These are phyloP conservation scores for Heliopora coerulea DNA, from an alignment of 92 coral and sea anemone species.

Conservation along the genomic window DNA sequence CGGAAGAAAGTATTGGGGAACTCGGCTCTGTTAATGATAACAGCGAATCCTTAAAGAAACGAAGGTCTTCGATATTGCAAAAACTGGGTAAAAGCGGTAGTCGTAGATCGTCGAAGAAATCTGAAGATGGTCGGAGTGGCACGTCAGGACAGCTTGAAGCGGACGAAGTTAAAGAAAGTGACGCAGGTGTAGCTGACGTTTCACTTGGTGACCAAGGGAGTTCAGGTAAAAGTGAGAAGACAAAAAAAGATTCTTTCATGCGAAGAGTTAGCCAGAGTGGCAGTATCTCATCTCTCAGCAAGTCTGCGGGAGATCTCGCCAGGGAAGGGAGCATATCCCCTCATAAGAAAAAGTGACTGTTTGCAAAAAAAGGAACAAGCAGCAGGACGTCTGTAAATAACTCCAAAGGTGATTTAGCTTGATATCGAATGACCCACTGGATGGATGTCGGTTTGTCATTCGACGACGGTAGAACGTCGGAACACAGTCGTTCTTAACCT, in stretches of 20 bases:
- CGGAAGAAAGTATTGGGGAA: slow-evolving; percentile 32
- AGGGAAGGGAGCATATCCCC: slow-evolving; percentile 11
- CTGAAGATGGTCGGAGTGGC: neutral
- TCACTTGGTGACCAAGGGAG: slow-evolving; percentile 12
- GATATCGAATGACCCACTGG: neutral
- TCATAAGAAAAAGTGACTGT: slow-evolving; percentile 24
- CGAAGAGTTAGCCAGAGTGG: slow-evolving; percentile 16
- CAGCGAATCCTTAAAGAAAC: neutral
- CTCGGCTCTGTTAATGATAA: neutral
- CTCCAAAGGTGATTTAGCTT: neutral
- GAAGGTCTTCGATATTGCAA: slow-evolving; percentile 22
- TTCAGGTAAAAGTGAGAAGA: neutral
- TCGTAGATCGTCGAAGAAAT: slow-evolving; percentile 25
- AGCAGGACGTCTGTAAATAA: slow-evolving; percentile 14
- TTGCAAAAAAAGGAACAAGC: slow-evolving; percentile 34
- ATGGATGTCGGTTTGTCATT: neutral
- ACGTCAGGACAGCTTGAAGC: neutral
- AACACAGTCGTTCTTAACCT: too few species aligned
- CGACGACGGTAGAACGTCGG: neutral
- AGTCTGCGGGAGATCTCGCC: neutral
- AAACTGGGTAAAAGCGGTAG: slow-evolving; percentile 22
- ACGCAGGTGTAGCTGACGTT: neutral
- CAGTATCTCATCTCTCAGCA: slow-evolving; percentile 9
- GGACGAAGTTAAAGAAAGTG: neutral
- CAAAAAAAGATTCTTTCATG: neutral